Base-by-base conservation (phyloP, 2,888 invertebrate genomes). In the Plusia festucae region DNA sequence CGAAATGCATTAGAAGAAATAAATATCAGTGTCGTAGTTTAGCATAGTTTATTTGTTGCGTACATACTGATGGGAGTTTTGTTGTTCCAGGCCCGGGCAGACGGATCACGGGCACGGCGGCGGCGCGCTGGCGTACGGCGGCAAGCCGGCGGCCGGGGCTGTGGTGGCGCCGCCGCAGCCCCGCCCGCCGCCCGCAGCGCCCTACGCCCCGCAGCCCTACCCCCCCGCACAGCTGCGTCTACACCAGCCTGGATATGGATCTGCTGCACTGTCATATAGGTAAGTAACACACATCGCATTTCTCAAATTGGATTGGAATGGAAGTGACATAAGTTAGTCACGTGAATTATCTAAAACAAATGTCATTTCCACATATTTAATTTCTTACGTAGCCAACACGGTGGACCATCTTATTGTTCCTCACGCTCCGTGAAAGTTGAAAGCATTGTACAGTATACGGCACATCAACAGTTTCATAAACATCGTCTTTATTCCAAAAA, bases 191-290 rank as follows among this genome's bases (percentile, higher is more conserved):
- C 85, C 91, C 82, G 87, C 93, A 85, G 92, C 93, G 82, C 91
- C 93, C 86, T 90, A 92, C 90, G 89, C 91, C 68, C 87, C 91
- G 72, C 90, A 90, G 85, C 88, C 89, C 73, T 91, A 91, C 88
- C 91, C 93, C 72, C 88, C 91, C 76, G 83, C 89, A 54, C 90
- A 87, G 85, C 88, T 93, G 88, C 93, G 93, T 51, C 86, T 93
- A 86, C 95, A 90, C 88, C 94, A 92, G 87, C 92, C 94, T 80
- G 91, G 91, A 74, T 92, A 94, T 89, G 94, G 94, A 77, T 93
- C 94, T 76, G 94, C 95, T 76, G 93, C 95, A 73, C 86, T 94
- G 68, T 90, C 92, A 78, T 94, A 93, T 87, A 93, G 93, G 93
- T 93, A 61, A 18, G 32, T 16, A n/a, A n/a, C n/a, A n/a, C n/a